A percentile compares a stretch with the other conserved stretches of the same genome.
phyloP scores from a whole-genome alignment of 2,113 vertebrate genomes.

The Cranoglanis bouderius region DNA sequence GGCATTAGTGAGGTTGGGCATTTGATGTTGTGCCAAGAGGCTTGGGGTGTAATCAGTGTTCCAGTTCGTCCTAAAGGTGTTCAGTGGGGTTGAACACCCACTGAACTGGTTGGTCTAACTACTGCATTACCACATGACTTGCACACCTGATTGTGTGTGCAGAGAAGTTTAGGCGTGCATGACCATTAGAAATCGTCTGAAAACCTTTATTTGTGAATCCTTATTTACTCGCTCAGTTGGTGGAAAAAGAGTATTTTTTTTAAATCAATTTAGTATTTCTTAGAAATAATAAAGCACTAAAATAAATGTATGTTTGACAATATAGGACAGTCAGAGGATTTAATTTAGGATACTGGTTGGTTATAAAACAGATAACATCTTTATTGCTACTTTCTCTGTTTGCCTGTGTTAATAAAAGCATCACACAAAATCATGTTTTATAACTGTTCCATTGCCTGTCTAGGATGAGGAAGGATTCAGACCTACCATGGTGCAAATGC shows the following conservation, averaged over 20 bases:
- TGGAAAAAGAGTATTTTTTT: neutral
- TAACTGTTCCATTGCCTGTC: neutral
- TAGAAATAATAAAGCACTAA: neutral
- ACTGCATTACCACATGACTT: too few species aligned
- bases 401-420: slow-evolving; percentile 9
- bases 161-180: too few species aligned
- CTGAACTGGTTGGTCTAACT: too few species aligned
- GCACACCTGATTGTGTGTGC: too few species aligned
- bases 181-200: too few species aligned
- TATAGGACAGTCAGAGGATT: neutral
- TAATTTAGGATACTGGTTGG: neutral
- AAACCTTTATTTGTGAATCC: too few species aligned
- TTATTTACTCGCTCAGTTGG: too few species aligned
- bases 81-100: too few species aligned
- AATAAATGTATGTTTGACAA: neutral
- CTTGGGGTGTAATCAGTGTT: too few species aligned
- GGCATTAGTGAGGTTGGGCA: too few species aligned
- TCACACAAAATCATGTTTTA: neutral
- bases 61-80: too few species aligned
- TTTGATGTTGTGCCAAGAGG: too few species aligned
- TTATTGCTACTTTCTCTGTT: slow-evolving; percentile 7
- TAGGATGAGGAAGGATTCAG: neutral
- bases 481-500: neutral
- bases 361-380: neutral
- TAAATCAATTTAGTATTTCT: neutral